Evolutionary conservation across 2,888 invertebrate species (phyloP).

Genomic region (Luperina nickerlii): DNA sequence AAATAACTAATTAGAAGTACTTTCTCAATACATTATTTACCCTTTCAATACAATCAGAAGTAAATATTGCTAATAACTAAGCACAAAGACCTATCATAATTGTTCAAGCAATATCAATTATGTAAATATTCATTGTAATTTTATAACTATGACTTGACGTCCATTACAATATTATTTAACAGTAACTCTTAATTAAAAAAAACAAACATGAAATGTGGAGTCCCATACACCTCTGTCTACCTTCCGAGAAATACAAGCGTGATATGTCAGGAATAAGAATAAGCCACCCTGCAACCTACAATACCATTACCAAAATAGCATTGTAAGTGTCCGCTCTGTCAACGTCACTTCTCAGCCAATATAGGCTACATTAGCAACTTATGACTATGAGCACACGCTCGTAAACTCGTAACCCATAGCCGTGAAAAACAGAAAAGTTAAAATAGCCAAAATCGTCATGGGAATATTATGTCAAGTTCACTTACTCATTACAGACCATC

Average conservation of each 20-base stretch:
- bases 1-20: not conserved
- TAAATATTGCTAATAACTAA: not conserved
- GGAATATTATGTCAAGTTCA: not conserved
- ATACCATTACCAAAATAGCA: not conserved
- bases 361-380: not conserved
- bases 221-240: not conserved
- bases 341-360: not conserved
- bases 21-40: not conserved
- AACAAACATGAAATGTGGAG: not conserved
- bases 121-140: constrained; percentile 6
- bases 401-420: not conserved
- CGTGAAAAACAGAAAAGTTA: no score
- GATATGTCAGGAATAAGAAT: not conserved
- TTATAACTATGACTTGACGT: not conserved
- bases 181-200: not conserved
- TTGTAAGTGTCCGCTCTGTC: not conserved
- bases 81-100: not conserved
- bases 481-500: not conserved
- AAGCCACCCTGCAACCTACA: not conserved
- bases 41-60: constrained; percentile 20
- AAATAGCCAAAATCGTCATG: not conserved
- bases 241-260: not conserved
- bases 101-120: constrained; percentile 12
- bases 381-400: not conserved
- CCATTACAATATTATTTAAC: not conserved